These are phyloP conservation scores for Drosophila meridionalis DNA, from an alignment of 2,888 invertebrate species.

Conservation along the genomic window DNA sequence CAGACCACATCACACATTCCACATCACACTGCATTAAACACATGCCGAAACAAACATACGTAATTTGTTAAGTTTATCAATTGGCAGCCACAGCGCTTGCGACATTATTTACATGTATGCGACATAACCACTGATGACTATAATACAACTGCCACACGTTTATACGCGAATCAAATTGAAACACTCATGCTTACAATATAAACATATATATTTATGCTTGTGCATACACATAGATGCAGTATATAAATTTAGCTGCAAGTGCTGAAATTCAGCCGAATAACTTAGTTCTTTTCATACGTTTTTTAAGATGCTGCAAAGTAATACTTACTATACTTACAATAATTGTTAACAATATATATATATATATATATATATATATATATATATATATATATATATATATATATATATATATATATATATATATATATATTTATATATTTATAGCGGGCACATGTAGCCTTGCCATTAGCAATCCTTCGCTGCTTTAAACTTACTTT, in stretches of 20 bases:
- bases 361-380: constrained; percentile 8
- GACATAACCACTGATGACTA: constrained; percentile 14
- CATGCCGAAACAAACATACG: constrained; percentile 37
- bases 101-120: constrained; percentile 19
- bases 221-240: constrained; percentile 4
- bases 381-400: constrained; percentile 14
- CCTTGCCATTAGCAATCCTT: constrained; percentile 29
- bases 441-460: constrained; percentile 20
- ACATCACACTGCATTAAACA: constrained; percentile 18
- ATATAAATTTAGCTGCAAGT: constrained; percentile 23
- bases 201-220: constrained; percentile 12
- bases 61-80: constrained; percentile 50
- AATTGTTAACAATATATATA: constrained; percentile 23
- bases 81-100: constrained; percentile 13
- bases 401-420: constrained; percentile 26
- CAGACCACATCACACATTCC: background rate
- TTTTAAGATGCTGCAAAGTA: constrained; percentile 25
- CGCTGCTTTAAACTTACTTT: constrained; percentile 49
- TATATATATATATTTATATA: constrained; percentile 19
- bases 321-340: constrained; percentile 17
- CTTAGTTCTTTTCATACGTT: constrained; percentile 42
- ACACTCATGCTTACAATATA: constrained; percentile 9
- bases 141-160: constrained; percentile 42
- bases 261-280: constrained; percentile 34
- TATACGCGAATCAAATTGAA: constrained; percentile 9